Evolutionary conservation across 2,113 vertebrate species (phyloP).

Genomic region (Orthonyx spaldingii): DNA sequence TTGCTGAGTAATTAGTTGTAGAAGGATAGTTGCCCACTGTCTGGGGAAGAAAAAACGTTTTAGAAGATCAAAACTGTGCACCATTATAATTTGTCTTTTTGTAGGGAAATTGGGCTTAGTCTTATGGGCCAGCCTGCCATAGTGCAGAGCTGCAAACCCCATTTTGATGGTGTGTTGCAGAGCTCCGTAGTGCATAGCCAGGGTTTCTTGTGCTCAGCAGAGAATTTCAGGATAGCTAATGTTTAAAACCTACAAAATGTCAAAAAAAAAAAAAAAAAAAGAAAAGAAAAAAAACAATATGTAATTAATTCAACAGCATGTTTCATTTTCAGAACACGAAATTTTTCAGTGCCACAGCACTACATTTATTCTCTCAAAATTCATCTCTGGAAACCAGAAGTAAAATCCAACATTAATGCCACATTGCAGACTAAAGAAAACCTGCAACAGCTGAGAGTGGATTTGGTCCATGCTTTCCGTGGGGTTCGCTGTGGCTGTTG

Average conservation of each 20-base stretch:
- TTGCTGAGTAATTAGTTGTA: neutral
- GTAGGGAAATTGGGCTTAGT: neutral
- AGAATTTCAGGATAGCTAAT: neutral
- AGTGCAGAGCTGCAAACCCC: neutral
- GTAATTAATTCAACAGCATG: neutral
- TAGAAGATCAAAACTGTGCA: neutral
- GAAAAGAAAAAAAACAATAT: neutral
- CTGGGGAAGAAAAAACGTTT: neutral
- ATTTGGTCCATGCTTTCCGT: neutral
- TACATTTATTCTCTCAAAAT: neutral
- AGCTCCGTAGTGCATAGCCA: neutral
- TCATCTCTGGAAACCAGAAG: neutral
- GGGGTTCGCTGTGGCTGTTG: neutral
- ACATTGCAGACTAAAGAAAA: neutral
- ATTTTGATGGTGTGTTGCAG: neutral
- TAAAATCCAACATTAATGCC: neutral
- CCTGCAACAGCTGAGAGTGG: rapidly evolving
- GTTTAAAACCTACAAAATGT: neutral
- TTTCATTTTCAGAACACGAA: neutral
- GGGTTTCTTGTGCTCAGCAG: neutral
- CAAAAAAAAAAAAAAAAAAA: neutral
- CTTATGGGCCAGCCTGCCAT: neutral
- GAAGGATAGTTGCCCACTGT: neutral
- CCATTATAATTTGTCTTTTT: neutral
- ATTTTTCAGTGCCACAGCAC: neutral